phyloP scores from a whole-genome alignment of 1,140 invertebrate species.

The Halesus radiatus region DNA sequence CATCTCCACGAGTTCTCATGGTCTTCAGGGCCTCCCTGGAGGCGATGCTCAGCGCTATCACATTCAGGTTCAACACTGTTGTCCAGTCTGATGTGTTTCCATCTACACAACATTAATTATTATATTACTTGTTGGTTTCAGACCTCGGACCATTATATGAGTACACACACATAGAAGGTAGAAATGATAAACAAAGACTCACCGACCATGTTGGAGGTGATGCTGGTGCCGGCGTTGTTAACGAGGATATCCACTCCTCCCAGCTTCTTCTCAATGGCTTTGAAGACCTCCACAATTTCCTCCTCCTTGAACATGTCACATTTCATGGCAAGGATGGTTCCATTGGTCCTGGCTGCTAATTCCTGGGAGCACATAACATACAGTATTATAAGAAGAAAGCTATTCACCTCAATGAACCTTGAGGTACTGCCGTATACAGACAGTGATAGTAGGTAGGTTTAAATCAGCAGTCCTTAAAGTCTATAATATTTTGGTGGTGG shows the following conservation, averaged over 20 bases:
- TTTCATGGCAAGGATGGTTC: slow-evolving; percentile 62
- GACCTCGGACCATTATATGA: not conserved
- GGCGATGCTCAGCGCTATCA: slow-evolving; percentile 71
- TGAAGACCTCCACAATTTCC: slow-evolving; percentile 78
- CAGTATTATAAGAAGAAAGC: too few relatives aligned
- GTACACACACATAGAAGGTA: too few relatives aligned
- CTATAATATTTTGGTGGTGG: too few relatives aligned
- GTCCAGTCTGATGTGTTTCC: not conserved
- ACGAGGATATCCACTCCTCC: slow-evolving; percentile 79
- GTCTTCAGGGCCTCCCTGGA: slow-evolving; percentile 71
- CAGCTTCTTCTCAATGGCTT: slow-evolving; percentile 72
- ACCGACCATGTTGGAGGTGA: not conserved
- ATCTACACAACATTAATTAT: not conserved
- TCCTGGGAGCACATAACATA: too few relatives aligned
- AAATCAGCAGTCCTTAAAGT: too few relatives aligned
- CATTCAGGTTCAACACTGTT: slow-evolving; percentile 66
- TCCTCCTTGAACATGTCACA: slow-evolving; percentile 59
- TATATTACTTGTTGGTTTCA: too few relatives aligned
- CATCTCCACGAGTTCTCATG: slow-evolving; percentile 72
- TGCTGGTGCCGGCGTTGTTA: slow-evolving; percentile 78
- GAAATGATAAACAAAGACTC: too few relatives aligned
- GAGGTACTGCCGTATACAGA: too few relatives aligned
- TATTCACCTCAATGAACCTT: too few relatives aligned
- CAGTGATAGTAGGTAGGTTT: too few relatives aligned
- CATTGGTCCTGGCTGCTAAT: slow-evolving; percentile 40